Conservation (phyloP, 2,797 vertebrate species). For the Melanotaenia nigrans region DNA sequence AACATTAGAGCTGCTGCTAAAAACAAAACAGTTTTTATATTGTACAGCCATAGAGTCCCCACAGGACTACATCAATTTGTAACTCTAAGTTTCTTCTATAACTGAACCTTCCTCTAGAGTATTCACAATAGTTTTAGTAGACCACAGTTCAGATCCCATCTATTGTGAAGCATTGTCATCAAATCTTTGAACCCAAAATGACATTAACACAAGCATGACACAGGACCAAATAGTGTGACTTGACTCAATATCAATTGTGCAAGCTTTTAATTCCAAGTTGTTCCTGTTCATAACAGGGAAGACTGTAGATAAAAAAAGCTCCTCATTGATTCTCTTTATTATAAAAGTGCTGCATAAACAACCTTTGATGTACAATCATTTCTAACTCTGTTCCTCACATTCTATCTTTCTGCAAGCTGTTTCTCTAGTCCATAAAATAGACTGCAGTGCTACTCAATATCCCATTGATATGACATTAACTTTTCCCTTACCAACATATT, state of each 20-base stretch:
- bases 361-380: not conserved
- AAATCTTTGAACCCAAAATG: not conserved
- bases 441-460: slow-evolving; percentile 20
- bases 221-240: not conserved
- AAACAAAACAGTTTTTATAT: no score
- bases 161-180: not conserved
- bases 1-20: no score
- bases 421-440: slow-evolving; percentile 35
- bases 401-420: slow-evolving; percentile 17
- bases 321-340: not conserved
- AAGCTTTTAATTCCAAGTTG: not conserved
- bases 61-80: no score
- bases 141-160: not conserved
- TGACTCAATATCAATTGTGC: not conserved
- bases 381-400: slow-evolving; percentile 6
- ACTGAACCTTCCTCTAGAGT: no score
- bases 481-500: slow-evolving; percentile 33
- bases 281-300: not conserved
- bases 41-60: no score
- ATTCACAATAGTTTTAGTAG: no score
- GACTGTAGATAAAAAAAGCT: not conserved
- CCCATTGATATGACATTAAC: slow-evolving; percentile 38
- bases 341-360: slow-evolving; percentile 9
- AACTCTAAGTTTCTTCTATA: no score
- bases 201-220: not conserved